Evolutionary conservation across 37 sponge, comb jelly and placozoan species (phyloP).

Genomic region (Dysidea cf. avara): DNA sequence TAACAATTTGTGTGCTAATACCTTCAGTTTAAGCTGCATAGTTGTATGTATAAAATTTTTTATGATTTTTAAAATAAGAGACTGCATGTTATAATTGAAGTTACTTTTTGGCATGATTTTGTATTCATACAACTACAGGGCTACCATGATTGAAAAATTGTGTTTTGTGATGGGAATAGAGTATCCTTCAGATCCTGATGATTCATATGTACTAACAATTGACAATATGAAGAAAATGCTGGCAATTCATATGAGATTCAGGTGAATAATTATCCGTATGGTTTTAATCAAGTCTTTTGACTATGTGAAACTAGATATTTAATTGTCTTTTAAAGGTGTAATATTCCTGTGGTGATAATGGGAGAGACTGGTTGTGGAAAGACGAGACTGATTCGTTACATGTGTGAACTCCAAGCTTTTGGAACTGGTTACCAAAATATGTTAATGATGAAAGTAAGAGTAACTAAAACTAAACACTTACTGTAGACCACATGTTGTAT

Average conservation of each 20-base stretch:
- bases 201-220: conserved; percentile 77
- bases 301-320: too few species aligned
- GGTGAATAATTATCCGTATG: conserved; percentile 40
- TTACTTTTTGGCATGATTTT: too few species aligned
- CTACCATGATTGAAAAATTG: conserved; percentile 44
- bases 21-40: too few species aligned
- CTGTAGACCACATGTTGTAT: too few species aligned
- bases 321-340: conserved; percentile 46
- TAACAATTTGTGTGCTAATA: too few species aligned
- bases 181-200: conserved; percentile 64
- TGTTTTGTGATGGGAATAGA: conserved; percentile 58
- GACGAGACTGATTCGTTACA: conserved; percentile 80
- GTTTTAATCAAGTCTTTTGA: too few species aligned
- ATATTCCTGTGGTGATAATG: conserved; percentile 92
- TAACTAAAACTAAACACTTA: neutral
- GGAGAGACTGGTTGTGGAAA: conserved; percentile 97
- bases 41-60: too few species aligned
- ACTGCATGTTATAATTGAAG: too few species aligned
- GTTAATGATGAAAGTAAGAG: conserved; percentile 46
- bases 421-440: conserved; percentile 21
- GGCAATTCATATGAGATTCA: conserved; percentile 94
- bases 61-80: too few species aligned
- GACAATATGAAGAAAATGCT: conserved; percentile 87
- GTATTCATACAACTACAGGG: conserved; percentile 8
- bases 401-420: conserved; percentile 60